These are phyloP conservation scores for Chouioia cunea DNA, from an alignment of 2,888 invertebrate species.

Conservation along the genomic window DNA sequence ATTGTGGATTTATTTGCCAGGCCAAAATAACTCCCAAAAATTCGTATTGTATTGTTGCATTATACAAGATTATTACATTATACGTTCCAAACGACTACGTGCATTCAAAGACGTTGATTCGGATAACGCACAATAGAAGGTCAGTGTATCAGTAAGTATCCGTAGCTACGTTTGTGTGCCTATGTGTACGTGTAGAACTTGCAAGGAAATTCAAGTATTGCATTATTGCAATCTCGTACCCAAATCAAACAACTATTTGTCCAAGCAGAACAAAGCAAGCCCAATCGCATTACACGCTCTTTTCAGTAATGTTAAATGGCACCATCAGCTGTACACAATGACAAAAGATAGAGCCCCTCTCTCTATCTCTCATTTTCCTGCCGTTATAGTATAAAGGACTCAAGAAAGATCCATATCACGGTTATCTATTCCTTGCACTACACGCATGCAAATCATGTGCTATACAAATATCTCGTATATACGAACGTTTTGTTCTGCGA, in stretches of 20 bases:
- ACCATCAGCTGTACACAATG: slow-evolving; percentile 31
- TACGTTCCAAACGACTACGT: too few species aligned
- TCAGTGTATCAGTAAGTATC: too few species aligned
- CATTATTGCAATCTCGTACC: slow-evolving; percentile 26
- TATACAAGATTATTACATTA: too few species aligned
- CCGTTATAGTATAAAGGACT: too few species aligned
- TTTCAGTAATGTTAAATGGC: slow-evolving; percentile 37
- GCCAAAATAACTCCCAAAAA: too few species aligned
- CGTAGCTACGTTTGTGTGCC: too few species aligned
- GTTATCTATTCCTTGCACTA: slow-evolving; percentile 15
- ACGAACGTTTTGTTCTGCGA: too few species aligned
- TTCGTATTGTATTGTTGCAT: too few species aligned
- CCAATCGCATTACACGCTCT: slow-evolving; percentile 32
- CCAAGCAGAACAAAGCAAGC: background rate
- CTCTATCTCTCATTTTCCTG: background rate
- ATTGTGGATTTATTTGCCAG: too few species aligned
- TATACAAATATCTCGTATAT: slow-evolving; percentile 14
- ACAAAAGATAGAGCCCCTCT: slow-evolving; percentile 28
- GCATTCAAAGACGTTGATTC: too few species aligned
- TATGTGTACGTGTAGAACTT: too few species aligned
- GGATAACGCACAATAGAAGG: too few species aligned
- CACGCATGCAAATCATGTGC: slow-evolving; percentile 8
- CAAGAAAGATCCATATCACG: slow-evolving; percentile 23
- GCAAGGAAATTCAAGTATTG: background rate
- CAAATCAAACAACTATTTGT: slow-evolving; percentile 14